Evolutionary conservation across 2,888 invertebrate genomes (phyloP).

Genomic region (Willowsia nigromaculata): DNA sequence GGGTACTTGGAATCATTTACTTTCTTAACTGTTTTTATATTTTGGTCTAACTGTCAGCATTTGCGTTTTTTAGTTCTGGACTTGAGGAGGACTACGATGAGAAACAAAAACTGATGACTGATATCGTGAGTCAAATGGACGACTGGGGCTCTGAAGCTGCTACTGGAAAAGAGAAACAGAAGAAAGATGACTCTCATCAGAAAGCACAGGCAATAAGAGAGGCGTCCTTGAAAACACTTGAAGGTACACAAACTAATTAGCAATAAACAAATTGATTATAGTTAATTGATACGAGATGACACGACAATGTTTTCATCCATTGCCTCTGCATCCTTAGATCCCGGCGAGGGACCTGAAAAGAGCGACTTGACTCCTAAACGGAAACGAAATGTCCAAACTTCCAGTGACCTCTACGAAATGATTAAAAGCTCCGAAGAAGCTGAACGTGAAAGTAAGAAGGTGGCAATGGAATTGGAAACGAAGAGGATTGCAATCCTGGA

Average conservation of each 20-base stretch:
- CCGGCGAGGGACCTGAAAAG: neutral
- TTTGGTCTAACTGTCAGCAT: too few species aligned
- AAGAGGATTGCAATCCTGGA: neutral
- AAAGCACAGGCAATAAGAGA: neutral
- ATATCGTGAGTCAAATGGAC: slow-evolving; percentile 2
- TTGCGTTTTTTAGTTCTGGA: neutral
- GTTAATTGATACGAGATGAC: too few species aligned
- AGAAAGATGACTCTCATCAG: neutral
- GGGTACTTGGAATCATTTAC: neutral
- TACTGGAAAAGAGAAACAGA: neutral
- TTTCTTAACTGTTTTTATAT: neutral
- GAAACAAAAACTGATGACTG: neutral
- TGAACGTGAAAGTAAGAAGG: neutral
- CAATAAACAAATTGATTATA: too few species aligned
- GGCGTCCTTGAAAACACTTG: neutral
- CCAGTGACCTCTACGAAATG: neutral
- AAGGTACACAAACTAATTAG: neutral
- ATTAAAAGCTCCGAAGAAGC: neutral
- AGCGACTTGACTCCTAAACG: neutral
- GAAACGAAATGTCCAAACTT: neutral
- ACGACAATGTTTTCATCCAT: slow-evolving; percentile 23
- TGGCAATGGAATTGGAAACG: neutral
- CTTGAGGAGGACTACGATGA: slow-evolving; percentile 16
- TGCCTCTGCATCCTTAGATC: slow-evolving; percentile 15
- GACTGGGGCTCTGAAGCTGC: neutral